Evolutionary conservation across 1,140 invertebrate genomes (phyloP), one percentile per base, ranked within the genome.

Genomic region (Bombus polaris): DNA sequence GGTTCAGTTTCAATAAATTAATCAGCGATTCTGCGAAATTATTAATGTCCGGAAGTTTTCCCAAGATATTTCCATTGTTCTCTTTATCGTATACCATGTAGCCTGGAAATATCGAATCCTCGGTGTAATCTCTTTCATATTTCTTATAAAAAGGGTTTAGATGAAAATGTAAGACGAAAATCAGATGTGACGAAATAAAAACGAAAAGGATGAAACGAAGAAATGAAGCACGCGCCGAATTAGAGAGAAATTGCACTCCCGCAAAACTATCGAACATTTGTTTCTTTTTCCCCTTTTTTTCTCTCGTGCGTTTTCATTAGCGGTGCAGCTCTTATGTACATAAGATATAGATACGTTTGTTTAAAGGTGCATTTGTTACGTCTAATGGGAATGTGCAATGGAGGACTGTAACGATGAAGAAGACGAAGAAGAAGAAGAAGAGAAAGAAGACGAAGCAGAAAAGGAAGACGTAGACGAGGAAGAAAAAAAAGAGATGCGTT

Each of bases 311-410:
- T 65, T 85, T 92, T 91, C 81, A 87, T 89, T 82, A 90, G 79
- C 78, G 91, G 87, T 92, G 76, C 92, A 94, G 91, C 91, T 78
- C 59, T 94, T 91, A 91, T 95, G 93, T 95, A 95, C 88, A 95
- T 95, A 95, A 93, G 91, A 78, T 91, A 93, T 93, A 91, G 93
- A 92, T 94, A 94, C 85, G 88, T 94, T 93, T 79, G 94, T 94
- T 92, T 75, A 94, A 95, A 94, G 93, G 91, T 94, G 93, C 93
- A 95, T 95, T 95, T 94, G 93, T 93, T 94, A 94, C 93, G 93
- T 94, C 93, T 87, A 92, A 94, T 94, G 94, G 94, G 94, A 94
- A 94, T 95, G 94, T 95, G 94, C 94, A 95, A 95, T 95, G 94
- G 91, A 93, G 90, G 88, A 93, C 84, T 79, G 70, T 80, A 44